Base-by-base conservation (phyloP, 2,888 invertebrate genomes). In the Ornithoptera alexandrae region DNA sequence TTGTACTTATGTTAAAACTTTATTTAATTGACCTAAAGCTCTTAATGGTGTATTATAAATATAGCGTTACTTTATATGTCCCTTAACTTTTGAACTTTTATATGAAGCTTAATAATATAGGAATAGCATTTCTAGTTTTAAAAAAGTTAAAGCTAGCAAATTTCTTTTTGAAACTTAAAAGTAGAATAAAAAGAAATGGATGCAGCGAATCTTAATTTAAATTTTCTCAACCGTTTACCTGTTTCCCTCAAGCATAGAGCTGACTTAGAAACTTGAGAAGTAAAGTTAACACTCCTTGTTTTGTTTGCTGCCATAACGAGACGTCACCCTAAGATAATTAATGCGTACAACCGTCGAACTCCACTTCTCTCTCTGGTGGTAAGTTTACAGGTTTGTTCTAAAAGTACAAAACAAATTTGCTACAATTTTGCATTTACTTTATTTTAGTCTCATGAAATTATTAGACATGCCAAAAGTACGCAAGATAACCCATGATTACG, bases 281-380 rank as follows among this genome's bases (percentile, higher is more conserved):
- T 87, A 74, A 86, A 87, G 85, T 87, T 86, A 84, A 84, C 85
- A 84, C 84, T 85, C 79, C 85, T 85, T 85, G 86, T 89, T 88
- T 82, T 81, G 83, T 82, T 84, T 86, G 84, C 61, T 42, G 61
- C n/a, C 36, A 39, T 39, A 61, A 61, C 42, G 42, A 61, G 61
- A 39, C 61, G 61, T 61, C 61, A 39, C 39, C n/a, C 18, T 36
- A 61, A 61, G 61, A 61, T 61, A 61, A 61, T 61, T 61, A 61
- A 62, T 24, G 62, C 22, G 50, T 85, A 80, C 56, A 62, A 61
- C 62, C 67, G 60, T 62, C 67, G 56, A 62, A 67, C 61, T 62
- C 56, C 62, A 62, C 62, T 61, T 50, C 36, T 39, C 61, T 61
- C 73, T 46, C 67, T 62, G 42, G 67, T 50, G 62, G 62, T 67